phyloP scores from a whole-genome alignment of 1,140 invertebrate genomes.

The Hirudo medicinalis region DNA sequence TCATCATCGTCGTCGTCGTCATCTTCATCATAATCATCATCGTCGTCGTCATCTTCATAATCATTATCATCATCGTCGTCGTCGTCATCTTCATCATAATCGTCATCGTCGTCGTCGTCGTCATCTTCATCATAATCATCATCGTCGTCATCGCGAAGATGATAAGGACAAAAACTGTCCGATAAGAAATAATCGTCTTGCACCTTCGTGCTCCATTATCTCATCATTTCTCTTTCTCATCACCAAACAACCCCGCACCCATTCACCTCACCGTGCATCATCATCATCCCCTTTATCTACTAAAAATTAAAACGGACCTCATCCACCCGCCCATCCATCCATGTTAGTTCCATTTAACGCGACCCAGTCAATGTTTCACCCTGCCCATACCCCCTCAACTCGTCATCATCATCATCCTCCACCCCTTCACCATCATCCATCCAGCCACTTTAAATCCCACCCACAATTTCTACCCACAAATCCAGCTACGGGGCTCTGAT shows the following conservation, averaged over 20 bases:
- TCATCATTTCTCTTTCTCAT: neutral
- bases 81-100: too few species aligned
- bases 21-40: neutral
- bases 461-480: neutral
- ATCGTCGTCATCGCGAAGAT: neutral
- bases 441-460: too few species aligned
- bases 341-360: too few species aligned
- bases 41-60: neutral
- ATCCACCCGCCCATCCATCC: too few species aligned
- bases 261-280: neutral
- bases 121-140: neutral
- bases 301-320: too few species aligned
- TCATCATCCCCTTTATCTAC: neutral
- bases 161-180: too few species aligned
- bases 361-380: too few species aligned
- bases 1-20: neutral
- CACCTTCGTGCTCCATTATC: neutral
- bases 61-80: neutral
- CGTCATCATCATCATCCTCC: too few species aligned
- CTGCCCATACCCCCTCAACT: too few species aligned
- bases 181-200: neutral
- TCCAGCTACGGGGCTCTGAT: constrained; percentile 61
- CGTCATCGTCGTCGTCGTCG: neutral
- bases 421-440: too few species aligned
- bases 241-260: neutral